Evolutionary conservation across 2,888 invertebrate genomes (phyloP), one percentile per base, ranked within the genome.

Genomic region (Cylindroiulus punctatus): DNA sequence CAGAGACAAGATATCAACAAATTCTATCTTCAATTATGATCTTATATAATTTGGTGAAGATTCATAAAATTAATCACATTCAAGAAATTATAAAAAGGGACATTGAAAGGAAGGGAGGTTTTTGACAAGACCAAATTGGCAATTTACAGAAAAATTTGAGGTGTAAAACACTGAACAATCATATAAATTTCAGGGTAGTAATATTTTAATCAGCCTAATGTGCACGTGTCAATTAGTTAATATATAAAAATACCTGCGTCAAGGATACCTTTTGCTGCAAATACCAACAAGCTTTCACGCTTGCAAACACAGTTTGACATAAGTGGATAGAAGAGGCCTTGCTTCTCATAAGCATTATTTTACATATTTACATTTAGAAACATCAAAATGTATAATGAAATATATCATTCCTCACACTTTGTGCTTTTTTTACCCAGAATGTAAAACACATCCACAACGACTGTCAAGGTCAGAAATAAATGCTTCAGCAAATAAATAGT

Each of bases 291-390:
- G 76, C 30, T 76, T 30, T 76, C 14, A 76, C 30, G 10, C 30
- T 17, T 76, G 76, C 30, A 65, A 65, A 65, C n/a, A 76, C 14
- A 14, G 76, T 76, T 30, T 76, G 76, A 76, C 30, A 30, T 30
- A 30, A 76, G 26, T 76, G 30, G 26, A 30, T 30, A 30, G 30
- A 76, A 30, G 12, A 30, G 76, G 76, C 14, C 26, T 30, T 30
- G 14, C 30, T 76, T 76, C 76, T 26, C 8, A 26, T 30, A 76
- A 14, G 8, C 76, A 14, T 26, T 76, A 30, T 76, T 30, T 8
- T 76, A 76, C 76, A 76, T 76, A 76, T 76, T 76, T 76, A 76
- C 76, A 76, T 14, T 30, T 30, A 76, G 30, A 76, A 76, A 76
- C 30, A 76, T 30, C 30, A 12, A 76, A 26, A 76, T 30, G 14